Conservation (phyloP, 2,113 vertebrate species). For the Struthio camelus region DNA sequence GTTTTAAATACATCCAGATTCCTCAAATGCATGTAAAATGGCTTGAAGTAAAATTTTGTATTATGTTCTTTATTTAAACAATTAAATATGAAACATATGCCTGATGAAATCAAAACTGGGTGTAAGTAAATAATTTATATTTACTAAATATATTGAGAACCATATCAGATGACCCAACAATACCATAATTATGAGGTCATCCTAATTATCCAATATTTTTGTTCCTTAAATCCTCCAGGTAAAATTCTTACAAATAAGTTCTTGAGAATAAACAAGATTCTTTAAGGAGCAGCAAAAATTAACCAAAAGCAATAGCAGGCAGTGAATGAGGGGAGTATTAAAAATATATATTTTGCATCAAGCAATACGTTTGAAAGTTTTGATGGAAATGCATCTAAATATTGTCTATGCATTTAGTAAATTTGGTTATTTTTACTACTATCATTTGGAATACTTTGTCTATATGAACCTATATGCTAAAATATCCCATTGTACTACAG, state of each 20-base stretch:
- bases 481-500: neutral
- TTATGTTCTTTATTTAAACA: neutral
- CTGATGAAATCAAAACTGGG: neutral
- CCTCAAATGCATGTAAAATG: neutral
- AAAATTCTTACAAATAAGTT: neutral
- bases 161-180: neutral
- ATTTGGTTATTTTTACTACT: neutral
- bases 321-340: neutral
- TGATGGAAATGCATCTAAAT: fast-evolving
- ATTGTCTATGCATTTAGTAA: neutral
- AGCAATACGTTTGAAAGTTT: neutral
- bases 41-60: neutral
- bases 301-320: neutral
- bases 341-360: neutral
- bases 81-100: fast-evolving
- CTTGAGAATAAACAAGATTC: neutral
- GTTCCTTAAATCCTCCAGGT: neutral
- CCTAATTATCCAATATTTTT: neutral
- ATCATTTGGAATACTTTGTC: neutral
- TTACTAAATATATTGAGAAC: neutral
- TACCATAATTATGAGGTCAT: neutral
- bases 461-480: neutral
- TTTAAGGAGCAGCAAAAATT: neutral
- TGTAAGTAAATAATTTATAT: neutral
- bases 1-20: neutral